Percentiles rank a stretch among this genome's conserved stretches.
Evolutionary conservation across 2,888 invertebrate genomes (phyloP).

Genomic region (Ecliptopera silaceata): DNA sequence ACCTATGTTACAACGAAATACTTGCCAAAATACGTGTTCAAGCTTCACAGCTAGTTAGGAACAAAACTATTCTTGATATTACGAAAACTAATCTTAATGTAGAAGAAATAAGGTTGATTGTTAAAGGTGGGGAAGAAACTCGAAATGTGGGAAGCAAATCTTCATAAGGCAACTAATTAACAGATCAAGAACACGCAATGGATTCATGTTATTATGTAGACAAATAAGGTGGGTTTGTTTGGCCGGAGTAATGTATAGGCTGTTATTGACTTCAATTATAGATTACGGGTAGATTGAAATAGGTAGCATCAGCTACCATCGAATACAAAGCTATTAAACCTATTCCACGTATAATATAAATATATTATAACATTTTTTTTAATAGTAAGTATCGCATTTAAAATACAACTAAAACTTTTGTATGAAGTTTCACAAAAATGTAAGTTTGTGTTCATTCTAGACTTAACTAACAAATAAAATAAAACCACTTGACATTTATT

Average conservation of each 20-base stretch:
- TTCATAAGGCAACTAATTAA: slow-evolving; percentile 65
- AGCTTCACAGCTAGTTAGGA: slow-evolving; percentile 23
- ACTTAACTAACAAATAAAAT: no score
- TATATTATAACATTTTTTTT: no score
- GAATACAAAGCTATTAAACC: no score
- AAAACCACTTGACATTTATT: no score
- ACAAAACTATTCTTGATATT: slow-evolving; percentile 20
- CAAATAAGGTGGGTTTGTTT: slow-evolving; percentile 29
- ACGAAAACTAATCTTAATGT: slow-evolving; percentile 15
- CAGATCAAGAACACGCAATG: slow-evolving; percentile 58
- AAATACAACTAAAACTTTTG: no score
- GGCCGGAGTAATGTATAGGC: slow-evolving; percentile 20
- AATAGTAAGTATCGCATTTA: no score
- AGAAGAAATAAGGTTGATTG: slow-evolving; percentile 18
- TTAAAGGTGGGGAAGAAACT: background rate
- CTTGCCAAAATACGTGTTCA: slow-evolving; percentile 27
- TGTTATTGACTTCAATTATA: slow-evolving; percentile 35
- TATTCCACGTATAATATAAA: no score
- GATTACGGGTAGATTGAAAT: slow-evolving; percentile 17
- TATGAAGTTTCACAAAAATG: no score
- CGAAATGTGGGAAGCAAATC: slow-evolving; percentile 47
- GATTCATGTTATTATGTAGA: slow-evolving; percentile 59
- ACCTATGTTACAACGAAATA: slow-evolving; percentile 15
- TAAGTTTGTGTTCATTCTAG: no score
- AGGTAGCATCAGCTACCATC: no score